Percentiles rank a stretch among this genome's conserved stretches.
Evolutionary conservation across 2,113 vertebrate genomes (phyloP).

Genomic region (Lamprotornis superbus): DNA sequence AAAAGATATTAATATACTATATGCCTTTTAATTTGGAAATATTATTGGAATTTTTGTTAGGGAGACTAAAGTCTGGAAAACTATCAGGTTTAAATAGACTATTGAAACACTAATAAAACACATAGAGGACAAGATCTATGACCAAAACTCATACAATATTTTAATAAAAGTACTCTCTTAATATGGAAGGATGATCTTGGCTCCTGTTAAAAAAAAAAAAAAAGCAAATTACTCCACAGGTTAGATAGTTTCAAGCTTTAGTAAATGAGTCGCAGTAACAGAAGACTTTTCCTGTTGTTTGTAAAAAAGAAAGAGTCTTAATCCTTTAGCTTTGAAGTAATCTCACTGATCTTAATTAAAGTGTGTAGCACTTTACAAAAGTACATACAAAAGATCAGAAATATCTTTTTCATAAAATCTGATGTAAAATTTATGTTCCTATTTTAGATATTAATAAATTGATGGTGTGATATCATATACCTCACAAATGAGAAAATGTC

Average conservation of each 20-base stretch:
- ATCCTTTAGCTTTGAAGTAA: background rate
- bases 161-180: background rate
- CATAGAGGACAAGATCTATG: background rate
- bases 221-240: background rate
- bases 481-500: background rate
- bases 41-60: background rate
- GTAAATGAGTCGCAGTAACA: background rate
- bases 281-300: background rate
- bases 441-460: background rate
- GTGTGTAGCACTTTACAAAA: background rate
- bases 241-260: background rate
- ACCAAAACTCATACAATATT: background rate
- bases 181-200: background rate
- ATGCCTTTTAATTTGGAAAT: background rate
- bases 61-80: background rate
- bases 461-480: background rate
- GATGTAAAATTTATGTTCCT: background rate
- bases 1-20: background rate
- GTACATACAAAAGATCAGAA: background rate
- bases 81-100: fast-evolving
- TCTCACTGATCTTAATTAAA: background rate
- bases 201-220: fast-evolving
- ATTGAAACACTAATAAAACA: background rate
- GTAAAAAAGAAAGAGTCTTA: background rate
- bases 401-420: background rate